A percentile compares a stretch with the other conserved stretches of the same genome.
These are phyloP conservation scores for Limulus polyphemus DNA, from an alignment of 2,888 invertebrate genomes.

Conservation along the genomic window DNA sequence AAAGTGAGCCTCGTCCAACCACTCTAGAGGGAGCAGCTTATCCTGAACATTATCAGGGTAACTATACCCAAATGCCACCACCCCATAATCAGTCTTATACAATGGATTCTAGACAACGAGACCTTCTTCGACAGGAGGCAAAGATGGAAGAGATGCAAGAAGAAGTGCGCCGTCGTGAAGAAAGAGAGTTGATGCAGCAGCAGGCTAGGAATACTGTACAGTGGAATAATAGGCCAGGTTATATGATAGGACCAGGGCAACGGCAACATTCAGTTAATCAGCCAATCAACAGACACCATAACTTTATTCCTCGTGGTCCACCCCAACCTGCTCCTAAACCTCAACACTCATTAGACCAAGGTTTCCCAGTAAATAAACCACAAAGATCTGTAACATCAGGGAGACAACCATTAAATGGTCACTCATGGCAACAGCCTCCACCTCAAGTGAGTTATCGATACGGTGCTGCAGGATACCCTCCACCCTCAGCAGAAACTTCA, in stretches of 20 bases:
- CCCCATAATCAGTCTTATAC: slow-evolving; percentile 12
- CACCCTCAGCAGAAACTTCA: slow-evolving; percentile 12
- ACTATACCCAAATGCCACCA: neutral
- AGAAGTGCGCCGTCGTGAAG: slow-evolving; percentile 51
- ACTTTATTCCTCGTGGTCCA: too few species aligned
- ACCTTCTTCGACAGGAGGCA: slow-evolving; percentile 33
- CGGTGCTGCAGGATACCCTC: slow-evolving; percentile 27
- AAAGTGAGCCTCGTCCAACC: neutral
- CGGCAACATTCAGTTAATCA: too few species aligned
- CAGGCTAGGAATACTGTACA: too few species aligned
- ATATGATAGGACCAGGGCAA: too few species aligned
- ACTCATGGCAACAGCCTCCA: slow-evolving; percentile 9
- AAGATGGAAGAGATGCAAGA: slow-evolving; percentile 57
- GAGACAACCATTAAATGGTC: neutral
- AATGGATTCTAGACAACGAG: slow-evolving; percentile 25
- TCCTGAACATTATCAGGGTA: slow-evolving; percentile 8
- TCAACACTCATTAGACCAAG: neutral
- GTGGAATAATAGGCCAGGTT: too few species aligned
- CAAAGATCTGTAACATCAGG: neutral
- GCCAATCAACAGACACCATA: too few species aligned
- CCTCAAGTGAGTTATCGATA: slow-evolving; percentile 24
- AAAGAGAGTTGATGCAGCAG: slow-evolving; percentile 22
- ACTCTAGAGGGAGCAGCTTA: slow-evolving; percentile 10
- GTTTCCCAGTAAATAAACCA: neutral
- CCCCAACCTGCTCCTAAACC: neutral